A percentile compares a stretch with the other conserved stretches of the same genome.
Evolutionary conservation across 2,797 vertebrate species (phyloP).

Genomic region (Streptopelia turtur): DNA sequence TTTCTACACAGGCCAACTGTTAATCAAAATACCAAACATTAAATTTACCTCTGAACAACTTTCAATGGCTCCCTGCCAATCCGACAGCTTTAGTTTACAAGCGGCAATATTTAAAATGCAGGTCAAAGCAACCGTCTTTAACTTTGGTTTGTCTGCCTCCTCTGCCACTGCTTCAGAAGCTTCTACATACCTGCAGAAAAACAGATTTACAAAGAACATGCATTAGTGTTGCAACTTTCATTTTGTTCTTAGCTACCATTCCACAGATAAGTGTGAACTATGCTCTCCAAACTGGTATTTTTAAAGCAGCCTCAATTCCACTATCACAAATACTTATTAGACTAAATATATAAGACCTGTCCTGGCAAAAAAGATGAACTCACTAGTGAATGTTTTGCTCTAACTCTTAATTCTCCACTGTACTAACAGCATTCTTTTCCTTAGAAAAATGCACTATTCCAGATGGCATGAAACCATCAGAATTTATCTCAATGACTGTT

Average conservation of each 20-base stretch:
- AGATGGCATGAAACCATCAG: not conserved
- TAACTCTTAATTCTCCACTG: not conserved
- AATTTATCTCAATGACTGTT: not conserved
- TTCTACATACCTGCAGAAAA: constrained; percentile 88
- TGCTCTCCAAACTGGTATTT: not conserved
- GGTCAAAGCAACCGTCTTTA: constrained; percentile 87
- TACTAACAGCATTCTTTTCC: not conserved
- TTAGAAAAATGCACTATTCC: not conserved
- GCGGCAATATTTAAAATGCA: constrained; percentile 93
- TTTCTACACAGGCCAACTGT: not conserved
- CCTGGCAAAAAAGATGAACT: not conserved
- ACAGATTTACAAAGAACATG: not conserved
- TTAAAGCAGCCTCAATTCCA: not conserved
- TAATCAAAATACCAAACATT: not conserved
- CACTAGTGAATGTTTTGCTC: not conserved
- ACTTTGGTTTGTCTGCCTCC: constrained; percentile 76
- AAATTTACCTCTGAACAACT: constrained; percentile 89
- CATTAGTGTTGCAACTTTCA: not conserved
- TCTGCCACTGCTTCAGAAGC: constrained; percentile 81
- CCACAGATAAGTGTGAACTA: not conserved
- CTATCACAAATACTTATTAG: not conserved
- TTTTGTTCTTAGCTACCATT: not conserved
- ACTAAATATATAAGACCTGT: not conserved
- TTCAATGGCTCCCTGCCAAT: constrained; percentile 92
- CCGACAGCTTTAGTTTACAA: constrained; percentile 90